Base-by-base conservation (phyloP, 1,140 invertebrate genomes). In the Drosophila pachea region DNA sequence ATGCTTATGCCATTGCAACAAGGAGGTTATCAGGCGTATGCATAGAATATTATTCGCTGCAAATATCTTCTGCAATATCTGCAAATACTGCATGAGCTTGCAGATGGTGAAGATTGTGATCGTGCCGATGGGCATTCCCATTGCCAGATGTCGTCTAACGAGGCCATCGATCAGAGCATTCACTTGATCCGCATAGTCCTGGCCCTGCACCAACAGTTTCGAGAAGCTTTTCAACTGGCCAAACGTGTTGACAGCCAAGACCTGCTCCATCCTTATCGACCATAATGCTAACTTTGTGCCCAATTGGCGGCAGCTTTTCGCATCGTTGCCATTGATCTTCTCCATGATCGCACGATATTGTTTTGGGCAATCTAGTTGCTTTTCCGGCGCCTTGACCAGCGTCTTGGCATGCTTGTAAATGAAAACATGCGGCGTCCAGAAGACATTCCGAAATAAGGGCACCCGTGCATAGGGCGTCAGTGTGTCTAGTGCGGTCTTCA, bases 41-140 rank as follows among this genome's bases (percentile, higher is more conserved):
- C 86, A 74, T 8, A 65, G 32, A 0, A 74, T 58, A 56, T 86
- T 71, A 29, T 84, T 77, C 5, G 14, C 90, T 64, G 89, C 79
- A 31, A 79, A 84, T 4, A 49, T 76, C 1, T 63, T 40, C 31
- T 79, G 76, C 0, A 84, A 38, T 7, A 71, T 49, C 7, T 76
- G 74, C n/a, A 86, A 40, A 35, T 70, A 86, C 36, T 84, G 79
- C 11, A 79, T 40, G 6, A 84, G 60, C n/a, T 78, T 78, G 31
- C 63, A 76, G 5, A 84, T 35, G 7, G 59, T 56, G 29, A 67
- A 68, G 12, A 75, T 48, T 4, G 63, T 71, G 2, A 14, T 3
- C 7, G 70, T 86, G 1, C 55, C 12, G 0, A 84, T 11, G 1
- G 81, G 69, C 12, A 66, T 5, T n/a, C 12, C 47, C 4, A 84